Base-by-base conservation (phyloP, 2,797 vertebrate species). In the Gastrophryne carolinensis region DNA sequence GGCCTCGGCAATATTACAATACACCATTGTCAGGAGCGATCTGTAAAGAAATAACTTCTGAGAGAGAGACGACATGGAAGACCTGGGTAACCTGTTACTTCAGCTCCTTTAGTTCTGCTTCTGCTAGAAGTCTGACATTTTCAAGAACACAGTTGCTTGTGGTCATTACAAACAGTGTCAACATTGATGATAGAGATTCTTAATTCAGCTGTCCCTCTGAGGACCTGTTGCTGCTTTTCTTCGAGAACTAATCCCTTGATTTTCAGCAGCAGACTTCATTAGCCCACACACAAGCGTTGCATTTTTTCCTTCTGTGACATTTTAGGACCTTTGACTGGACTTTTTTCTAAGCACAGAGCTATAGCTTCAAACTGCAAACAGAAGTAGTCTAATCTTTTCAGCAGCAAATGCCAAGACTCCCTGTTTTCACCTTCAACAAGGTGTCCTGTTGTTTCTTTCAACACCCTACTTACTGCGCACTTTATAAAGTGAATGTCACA, bases 141-240 rank as follows among this genome's bases (percentile, higher is more conserved):
- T 72, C 68, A 78, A 60, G 75, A 72, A 53, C 44, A 50, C 26
- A 21, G 41, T 41, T 66, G 63, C 62, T 58, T 66, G 53, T 41
- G 27, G 68, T 65, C 68, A 72, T 72, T 72, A 52, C 23, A 60
- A 72, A 72, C 75, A 78, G 68, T 78, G 75, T 78, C 61, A 78
- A 66, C 75, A 60, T 66, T 78, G 68, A 72, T 78, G 75, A 66
- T 61, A 58, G 56, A 50, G 53, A 78, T 50, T 60, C 67, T 65
- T 32, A 50, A 58, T 78, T 64, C 52, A 49, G 23, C 52, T 72
- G 68, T 72, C 68, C 61, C 53, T 56, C 60, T 24, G 41, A 52
- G 27, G 32, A 44, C 41, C 72, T 52, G 61, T 32, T 72, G 52
- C 68, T 72, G 68, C 32, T 66, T 78, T 78, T 60, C 68, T 72